Evolutionary conservation across 2,888 invertebrate genomes (phyloP), one percentile per base, ranked within the genome.

Genomic region (Erpobdella octoculata): DNA sequence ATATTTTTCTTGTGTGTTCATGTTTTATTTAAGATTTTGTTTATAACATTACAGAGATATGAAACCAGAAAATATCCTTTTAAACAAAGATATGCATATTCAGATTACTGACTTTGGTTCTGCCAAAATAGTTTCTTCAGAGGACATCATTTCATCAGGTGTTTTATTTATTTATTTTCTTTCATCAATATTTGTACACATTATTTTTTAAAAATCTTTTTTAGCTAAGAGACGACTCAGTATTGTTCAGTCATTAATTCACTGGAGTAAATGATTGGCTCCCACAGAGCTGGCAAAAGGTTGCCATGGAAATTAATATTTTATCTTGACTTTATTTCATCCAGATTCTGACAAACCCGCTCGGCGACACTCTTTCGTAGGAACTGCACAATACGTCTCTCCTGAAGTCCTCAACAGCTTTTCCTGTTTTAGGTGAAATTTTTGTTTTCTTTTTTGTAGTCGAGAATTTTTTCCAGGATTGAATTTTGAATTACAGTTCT

Each of bases 331-430:
- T n/a, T n/a, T n/a, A n/a, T n/a, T n/a, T n/a, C n/a, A n/a, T n/a
- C n/a, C n/a, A n/a, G n/a, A n/a, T n/a, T n/a, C n/a, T n/a, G n/a
- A n/a, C 9, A 62, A 62, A 21, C 6, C 35, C 28, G 21, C 38
- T 12, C 41, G 70, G 21, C 72, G 78, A 73, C 80, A 81, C 75
- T 86, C 86, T 12, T 97, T 98, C 84, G 97, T 97, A 18, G 98
- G 98, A 67, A 98, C 97, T 15, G 96, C 98, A 1, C 96, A 97
- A 82, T 98, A 97, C 84, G 95, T 99, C 0, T 95, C 95, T 72
- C 98, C 98, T 2, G 98, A 99, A 85, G 88, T 97, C 74, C 86
- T 98, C 68, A 90, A 80, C 28, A 83, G 83, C 76, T 77, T 75
- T 48, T 78, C 80, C 8, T 79, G 78, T 73, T 79, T 76, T 75